Evolutionary conservation across 1,140 invertebrate species (phyloP), one percentile per base, ranked within the genome.

Genomic region (Drosophila lini): DNA sequence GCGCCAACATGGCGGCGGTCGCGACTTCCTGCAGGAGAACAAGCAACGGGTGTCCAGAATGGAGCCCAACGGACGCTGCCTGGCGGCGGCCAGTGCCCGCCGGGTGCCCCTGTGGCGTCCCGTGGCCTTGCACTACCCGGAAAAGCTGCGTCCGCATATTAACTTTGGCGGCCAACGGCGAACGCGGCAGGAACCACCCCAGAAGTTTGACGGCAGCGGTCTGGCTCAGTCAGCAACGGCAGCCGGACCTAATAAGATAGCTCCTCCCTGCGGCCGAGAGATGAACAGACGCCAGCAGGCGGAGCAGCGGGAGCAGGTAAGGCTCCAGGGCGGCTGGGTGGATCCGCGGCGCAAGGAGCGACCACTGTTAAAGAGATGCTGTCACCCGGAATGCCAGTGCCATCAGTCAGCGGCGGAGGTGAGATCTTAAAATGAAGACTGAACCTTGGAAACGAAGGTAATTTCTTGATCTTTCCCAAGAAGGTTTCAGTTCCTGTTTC

Each of bases 1-100:
- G 1, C 65, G 65, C 0, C 38, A 50, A 22, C 71, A 76, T 34
- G 71, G 61, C 36, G 52, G 25, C 3, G 74, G 71, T 38, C 74
- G 74, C 5, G 74, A 77, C 44, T 77, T 77, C 34, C 52, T 77
- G 11, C 50, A 41, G 28, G 74, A 78, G 36, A 78, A 78, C 40
- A 77, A 78, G 42, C 38, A 19, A 10, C 76, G 53, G 0, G 58
- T 70, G 0, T 28, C 74, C 9, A n/a, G 36, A 3, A 71, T 60
- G 57, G 74, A 70, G 34, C 15, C 41, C 34, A 70, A 78, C 25
- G 36, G 34, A 1, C 40, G 75, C 3, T 31, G 58, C 25, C 7
- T 44, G 9, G 44, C 58, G 9, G 74, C 74, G 9, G 38, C 65
- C 19, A 22, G 31, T n/a, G 64, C 57, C n/a, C 47, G 44, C 0